Conservation (phyloP, 2,113 vertebrate species). For the Seriola rivoliana region DNA sequence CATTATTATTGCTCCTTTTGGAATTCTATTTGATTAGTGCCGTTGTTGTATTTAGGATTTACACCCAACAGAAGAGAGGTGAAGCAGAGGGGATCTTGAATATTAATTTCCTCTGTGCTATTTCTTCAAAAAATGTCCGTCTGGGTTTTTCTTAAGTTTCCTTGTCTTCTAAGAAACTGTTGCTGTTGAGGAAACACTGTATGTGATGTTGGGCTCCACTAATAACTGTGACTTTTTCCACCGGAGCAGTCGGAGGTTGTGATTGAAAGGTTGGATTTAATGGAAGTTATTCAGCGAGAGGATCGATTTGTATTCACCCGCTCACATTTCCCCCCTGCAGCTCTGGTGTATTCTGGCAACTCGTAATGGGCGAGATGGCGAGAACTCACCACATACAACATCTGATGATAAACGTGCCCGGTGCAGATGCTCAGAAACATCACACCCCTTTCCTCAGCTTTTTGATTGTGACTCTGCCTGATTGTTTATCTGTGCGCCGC, state of each 20-base stretch:
- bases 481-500: conserved; percentile 44
- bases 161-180: background rate
- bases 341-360: conserved; percentile 1
- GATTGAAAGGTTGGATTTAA: background rate
- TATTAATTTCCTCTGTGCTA: too few species aligned
- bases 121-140: too few species aligned
- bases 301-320: background rate
- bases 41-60: too few species aligned
- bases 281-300: background rate
- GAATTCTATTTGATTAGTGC: too few species aligned
- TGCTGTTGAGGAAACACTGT: too few species aligned
- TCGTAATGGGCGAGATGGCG: background rate
- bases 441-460: background rate
- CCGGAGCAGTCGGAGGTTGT: background rate
- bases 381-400: background rate
- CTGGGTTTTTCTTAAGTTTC: background rate
- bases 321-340: background rate
- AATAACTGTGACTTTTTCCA: background rate
- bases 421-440: background rate
- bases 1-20: too few species aligned
- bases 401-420: conserved; percentile 6
- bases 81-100: too few species aligned
- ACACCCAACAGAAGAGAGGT: too few species aligned
- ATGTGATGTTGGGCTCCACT: background rate
- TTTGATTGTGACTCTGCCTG: conserved; percentile 15